phyloP scores from a whole-genome alignment of 2,888 invertebrate species.

The Branchellion lobata region DNA sequence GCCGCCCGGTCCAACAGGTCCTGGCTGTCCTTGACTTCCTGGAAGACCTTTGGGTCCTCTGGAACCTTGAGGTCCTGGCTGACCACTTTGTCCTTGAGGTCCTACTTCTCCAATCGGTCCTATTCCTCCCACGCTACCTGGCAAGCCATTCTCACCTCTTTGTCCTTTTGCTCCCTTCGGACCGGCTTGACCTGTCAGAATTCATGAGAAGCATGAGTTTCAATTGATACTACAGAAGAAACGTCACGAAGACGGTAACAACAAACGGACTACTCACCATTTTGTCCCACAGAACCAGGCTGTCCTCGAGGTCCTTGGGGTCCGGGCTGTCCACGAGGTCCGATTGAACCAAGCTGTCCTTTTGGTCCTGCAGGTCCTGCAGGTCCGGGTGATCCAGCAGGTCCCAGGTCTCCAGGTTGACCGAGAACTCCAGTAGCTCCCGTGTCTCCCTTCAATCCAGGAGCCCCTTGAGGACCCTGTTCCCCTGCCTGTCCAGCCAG shows the following conservation, averaged over 20 bases:
- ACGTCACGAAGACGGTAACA: too few relatives aligned
- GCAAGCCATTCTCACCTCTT: conserved; percentile 37
- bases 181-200: conserved; percentile 23
- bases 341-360: conserved; percentile 50
- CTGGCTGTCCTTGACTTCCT: conserved; percentile 31
- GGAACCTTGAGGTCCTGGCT: conserved; percentile 43
- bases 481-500: conserved; percentile 33
- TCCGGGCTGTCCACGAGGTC: conserved; percentile 48
- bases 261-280: conserved; percentile 6
- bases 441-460: neutral
- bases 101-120: conserved; percentile 48
- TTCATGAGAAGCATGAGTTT: too few relatives aligned
- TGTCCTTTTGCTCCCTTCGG: conserved; percentile 46
- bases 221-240: too few relatives aligned
- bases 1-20: conserved; percentile 45
- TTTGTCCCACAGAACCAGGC: conserved; percentile 48
- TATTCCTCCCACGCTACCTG: conserved; percentile 41
- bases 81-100: conserved; percentile 44
- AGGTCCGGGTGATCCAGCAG: conserved; percentile 44
- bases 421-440: conserved; percentile 45
- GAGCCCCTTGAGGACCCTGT: conserved; percentile 37
- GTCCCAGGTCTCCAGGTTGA: conserved; percentile 47
- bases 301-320: conserved; percentile 39
- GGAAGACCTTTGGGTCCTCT: conserved; percentile 20
- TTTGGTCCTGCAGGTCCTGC: conserved; percentile 35